Evolutionary conservation across 1,140 invertebrate species (phyloP), one percentile per base, ranked within the genome.

Genomic region (Capitella teleta): DNA sequence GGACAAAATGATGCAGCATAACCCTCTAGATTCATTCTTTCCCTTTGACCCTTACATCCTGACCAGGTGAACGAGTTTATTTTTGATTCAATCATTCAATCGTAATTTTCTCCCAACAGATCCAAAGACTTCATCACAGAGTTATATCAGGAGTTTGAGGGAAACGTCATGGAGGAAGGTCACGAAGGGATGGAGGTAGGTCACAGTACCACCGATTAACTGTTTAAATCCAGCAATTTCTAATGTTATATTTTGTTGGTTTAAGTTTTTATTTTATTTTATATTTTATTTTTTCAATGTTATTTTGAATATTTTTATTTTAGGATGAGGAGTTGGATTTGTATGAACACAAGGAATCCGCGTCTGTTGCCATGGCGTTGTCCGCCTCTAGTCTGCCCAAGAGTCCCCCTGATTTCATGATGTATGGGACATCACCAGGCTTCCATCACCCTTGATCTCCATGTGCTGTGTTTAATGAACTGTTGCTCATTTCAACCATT

Each of bases 11-110:
- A n/a, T n/a, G n/a, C n/a, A n/a, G n/a, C n/a, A n/a, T n/a, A 68
- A 74, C 21, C 66, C 59, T 24, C 56, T 86, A 0, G 80, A 85
- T 52, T 76, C 77, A 8, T 85, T 81, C 62, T 89, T 87, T 58
- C 86, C 86, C 0, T 90, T 87, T 72, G 86, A 87, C 74, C 82
- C 83, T 2, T 88, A 83, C 62, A 56, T 81, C 19, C 73, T 90
- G 14, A 74, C 75, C 62, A 75, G 74, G 78, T 82, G 64, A 71
- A 62, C 60, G 19, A 47, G 5, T 16, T n/a, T 51, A n/a, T 24
- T 21, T 34, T 19, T 46, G 14, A 10, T 51, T 23, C 3, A 3
- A 18, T 14, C 3, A 10, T n/a, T 38, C 1, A 21, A 30, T 6
- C 2, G 10, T 21, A 19, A 14, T 40, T 25, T 28, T 49, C 38